Percentiles rank a stretch among this genome's conserved stretches.
These are phyloP conservation scores for Leucozona laternaria DNA, from an alignment of 2,888 invertebrate species.

Conservation along the genomic window DNA sequence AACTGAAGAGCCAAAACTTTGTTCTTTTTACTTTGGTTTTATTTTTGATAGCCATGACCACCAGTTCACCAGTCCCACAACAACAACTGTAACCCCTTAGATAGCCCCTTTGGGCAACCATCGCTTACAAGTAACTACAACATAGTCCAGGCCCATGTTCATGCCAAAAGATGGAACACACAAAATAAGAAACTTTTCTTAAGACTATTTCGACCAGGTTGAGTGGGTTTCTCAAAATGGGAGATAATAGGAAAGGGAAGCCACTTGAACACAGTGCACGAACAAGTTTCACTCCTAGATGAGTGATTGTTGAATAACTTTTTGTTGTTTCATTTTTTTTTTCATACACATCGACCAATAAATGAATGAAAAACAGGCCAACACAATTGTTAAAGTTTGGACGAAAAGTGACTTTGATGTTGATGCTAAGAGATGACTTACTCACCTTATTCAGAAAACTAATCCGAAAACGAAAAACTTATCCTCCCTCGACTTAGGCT, in stretches of 20 bases:
- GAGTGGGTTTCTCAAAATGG: not conserved
- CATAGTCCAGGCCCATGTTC: too few species aligned
- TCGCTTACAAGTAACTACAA: conserved; percentile 30
- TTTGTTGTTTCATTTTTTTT: conserved; percentile 30
- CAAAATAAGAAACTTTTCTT: conserved; percentile 65
- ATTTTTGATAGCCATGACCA: conserved; percentile 50
- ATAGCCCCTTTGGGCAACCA: conserved; percentile 29
- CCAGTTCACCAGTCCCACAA: conserved; percentile 23
- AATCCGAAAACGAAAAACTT: conserved; percentile 50
- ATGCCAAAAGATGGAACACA: conserved; percentile 36
- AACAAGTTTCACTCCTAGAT: conserved; percentile 60
- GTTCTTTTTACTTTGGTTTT: conserved; percentile 51
- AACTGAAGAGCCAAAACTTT: conserved; percentile 48
- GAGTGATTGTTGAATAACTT: conserved; percentile 60
- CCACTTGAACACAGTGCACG: conserved; percentile 30
- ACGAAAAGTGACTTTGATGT: conserved; percentile 27
- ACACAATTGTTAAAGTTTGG: conserved; percentile 37
- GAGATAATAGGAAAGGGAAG: not conserved
- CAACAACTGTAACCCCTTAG: conserved; percentile 42
- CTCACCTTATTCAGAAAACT: conserved; percentile 59
- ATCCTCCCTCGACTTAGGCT: conserved; percentile 13
- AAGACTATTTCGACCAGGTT: conserved; percentile 28
- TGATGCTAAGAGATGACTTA: conserved; percentile 33
- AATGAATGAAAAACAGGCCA: conserved; percentile 21
- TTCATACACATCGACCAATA: conserved; percentile 31